phyloP scores from a whole-genome alignment of 2,888 invertebrate genomes.

The Pyrrhosoma nymphula region DNA sequence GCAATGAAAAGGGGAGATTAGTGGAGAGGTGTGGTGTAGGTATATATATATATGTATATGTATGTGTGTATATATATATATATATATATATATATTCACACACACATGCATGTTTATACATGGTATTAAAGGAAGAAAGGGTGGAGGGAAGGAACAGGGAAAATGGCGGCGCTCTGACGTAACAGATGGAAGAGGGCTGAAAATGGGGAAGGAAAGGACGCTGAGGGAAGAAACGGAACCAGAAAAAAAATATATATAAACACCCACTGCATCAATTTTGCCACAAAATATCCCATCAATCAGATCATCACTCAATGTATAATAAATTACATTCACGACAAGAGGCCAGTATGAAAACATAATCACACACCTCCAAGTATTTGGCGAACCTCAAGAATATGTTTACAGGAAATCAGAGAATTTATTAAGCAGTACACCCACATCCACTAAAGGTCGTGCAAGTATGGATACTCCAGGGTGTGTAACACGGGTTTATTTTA shows the following conservation, averaged over 20 bases:
- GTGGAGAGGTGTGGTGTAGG: not conserved
- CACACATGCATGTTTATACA: too few species aligned
- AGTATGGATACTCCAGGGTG: too few species aligned
- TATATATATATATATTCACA: too few species aligned
- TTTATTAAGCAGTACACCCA: too few species aligned
- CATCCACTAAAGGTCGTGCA: too few species aligned
- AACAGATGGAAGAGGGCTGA: not conserved
- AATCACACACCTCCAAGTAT: too few species aligned
- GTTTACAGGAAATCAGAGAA: not conserved
- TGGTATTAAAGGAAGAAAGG: not conserved
- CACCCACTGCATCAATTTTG: not conserved
- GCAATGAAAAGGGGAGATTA: slow-evolving; percentile 33
- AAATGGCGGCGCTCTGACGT: not conserved
- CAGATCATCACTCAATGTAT: not conserved
- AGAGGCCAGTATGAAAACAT: not conserved
- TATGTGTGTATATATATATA: too few species aligned
- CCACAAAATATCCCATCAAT: not conserved
- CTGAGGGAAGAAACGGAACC: not conserved
- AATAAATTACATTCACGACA: not conserved
- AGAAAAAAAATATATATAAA: not conserved
- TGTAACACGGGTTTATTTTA: too few species aligned
- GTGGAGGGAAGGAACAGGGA: not conserved
- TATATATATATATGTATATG: too few species aligned
- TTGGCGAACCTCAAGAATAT: not conserved
- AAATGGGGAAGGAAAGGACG: not conserved